Evolutionary conservation across 2,888 invertebrate species (phyloP), one percentile per base, ranked within the genome.

Genomic region (Blera fallax): DNA sequence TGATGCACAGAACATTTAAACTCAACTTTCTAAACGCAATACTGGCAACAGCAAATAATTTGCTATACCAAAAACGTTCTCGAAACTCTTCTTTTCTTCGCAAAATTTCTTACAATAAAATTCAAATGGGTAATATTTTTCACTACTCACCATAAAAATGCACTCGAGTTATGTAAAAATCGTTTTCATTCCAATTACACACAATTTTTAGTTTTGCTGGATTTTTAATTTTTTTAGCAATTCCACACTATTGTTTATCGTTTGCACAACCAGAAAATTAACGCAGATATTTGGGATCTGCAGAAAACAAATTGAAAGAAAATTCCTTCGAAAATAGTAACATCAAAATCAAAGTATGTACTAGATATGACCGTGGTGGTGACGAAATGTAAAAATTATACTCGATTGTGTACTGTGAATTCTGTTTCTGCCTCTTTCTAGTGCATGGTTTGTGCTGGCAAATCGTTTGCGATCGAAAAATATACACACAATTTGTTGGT

Each of bases 1-100:
- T 80, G 48, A 24, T 69, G 62, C 69, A 76, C 56, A 80, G 67
- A 69, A 84, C 67, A 27, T 67, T 37, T 34, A 37, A 29, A n/a
- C n/a, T n/a, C 24, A 67, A 79, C 84, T 84, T 84, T 84, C 84
- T 84, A 84, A 79, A 77, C 45, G 52, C 27, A 64, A n/a, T 32
- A 34, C 34, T 18, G 16, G 24, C 50, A 62, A 48, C 21, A 7
- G n/a, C 11, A 21, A 52, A 37, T 34, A 1, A 65, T 24, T 65
- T 11, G 10, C 24, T 18, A 16, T 16, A 54, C 29, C 40, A 29
- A 43, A 18, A 43, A 27, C 18, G 16, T 34, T 56, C 37, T 5
- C 10, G 8, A 48, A n/a, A 16, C 7, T 10, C 29, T 21, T 37
- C 16, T 40, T 48, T 29, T 29, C 27, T 24, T 48, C 24, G 14